phyloP scores from a whole-genome alignment of 2,113 vertebrate genomes.

The Ptilonorhynchus violaceus region DNA sequence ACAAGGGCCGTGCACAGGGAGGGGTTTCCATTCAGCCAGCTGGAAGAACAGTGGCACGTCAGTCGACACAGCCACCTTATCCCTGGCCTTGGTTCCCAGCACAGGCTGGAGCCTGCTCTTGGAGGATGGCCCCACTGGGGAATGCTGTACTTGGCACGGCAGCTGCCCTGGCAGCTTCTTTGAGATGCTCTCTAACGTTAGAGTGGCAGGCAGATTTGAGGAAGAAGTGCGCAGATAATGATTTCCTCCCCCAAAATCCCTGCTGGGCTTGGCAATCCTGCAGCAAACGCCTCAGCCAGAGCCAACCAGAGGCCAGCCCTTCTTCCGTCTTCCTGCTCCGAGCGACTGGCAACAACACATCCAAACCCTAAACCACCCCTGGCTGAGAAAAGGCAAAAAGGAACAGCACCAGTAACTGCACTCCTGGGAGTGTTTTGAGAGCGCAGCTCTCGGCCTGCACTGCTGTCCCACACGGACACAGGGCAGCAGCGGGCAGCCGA shows the following conservation, averaged over 20 bases:
- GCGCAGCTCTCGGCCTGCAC: fast-evolving
- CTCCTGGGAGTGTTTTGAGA: not conserved
- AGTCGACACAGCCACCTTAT: not conserved
- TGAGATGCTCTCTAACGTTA: not conserved
- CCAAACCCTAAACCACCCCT: not conserved
- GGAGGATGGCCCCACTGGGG: not conserved
- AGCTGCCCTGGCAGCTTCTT: not conserved
- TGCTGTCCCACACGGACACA: not conserved
- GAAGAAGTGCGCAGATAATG: not conserved
- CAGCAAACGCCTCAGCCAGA: not conserved
- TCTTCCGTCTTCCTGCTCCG: not conserved
- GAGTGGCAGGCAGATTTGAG: not conserved
- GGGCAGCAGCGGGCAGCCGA: not conserved
- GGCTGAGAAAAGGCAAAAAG: not conserved
- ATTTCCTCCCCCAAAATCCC: not conserved
- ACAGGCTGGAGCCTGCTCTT: not conserved
- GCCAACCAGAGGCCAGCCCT: not conserved
- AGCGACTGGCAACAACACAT: not conserved
- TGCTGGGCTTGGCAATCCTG: not conserved
- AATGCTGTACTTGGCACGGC: not conserved
- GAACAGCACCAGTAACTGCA: not conserved
- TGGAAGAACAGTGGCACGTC: not conserved
- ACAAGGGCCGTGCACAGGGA: not conserved
- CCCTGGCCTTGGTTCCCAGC: not conserved
- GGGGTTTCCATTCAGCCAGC: not conserved